Base-by-base conservation (phyloP, 2,113 vertebrate species). In the Osmerus eperlanus region DNA sequence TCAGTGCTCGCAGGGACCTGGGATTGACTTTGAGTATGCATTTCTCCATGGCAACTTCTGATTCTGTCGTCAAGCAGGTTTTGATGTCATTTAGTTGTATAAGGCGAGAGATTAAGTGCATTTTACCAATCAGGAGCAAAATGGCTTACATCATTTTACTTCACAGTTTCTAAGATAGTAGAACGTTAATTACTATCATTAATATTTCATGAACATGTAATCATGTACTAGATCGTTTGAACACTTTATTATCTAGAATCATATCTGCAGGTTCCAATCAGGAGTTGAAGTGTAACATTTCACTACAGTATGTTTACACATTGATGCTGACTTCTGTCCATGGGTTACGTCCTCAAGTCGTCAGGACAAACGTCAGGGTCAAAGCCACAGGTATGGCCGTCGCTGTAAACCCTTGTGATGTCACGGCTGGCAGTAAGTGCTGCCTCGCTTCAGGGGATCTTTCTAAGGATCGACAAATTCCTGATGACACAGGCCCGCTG, bases 401-500 rank as follows among this genome's bases (percentile, higher is more conserved):
- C 29, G 65, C 65, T 52, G 1, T 72, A 55, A 80, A 41, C 25
- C n/a, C 19, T 16, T n/a, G 71, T 81, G 61, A 67, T 32, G 77
- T 67, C 12, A 78, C 2, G n/a, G 32, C 70, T 71, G 68, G 72
- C 67, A 55, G 28, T 41, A 15, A 73, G 79, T 14, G 14, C 52
- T 66, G 53, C 61, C 58, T 41, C 14, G 65, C 69, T 61, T 9
- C 6, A 12, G 70, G 55, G 74, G 79, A 59, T 85, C 54, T 32
- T 71, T 65, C 21, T 81, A 58, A 77, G 81, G 76, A 78, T 67
- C 74, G 41, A 18, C 53, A 54, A 54, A 70, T 67, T 53, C 41
- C 5, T 69, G 41, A 65, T 76, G 78, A 83, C 78, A 60, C 76
- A 36, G 66, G 54, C 11, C 65, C 19, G 12, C 19, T 13, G 36